These are phyloP conservation scores for Stegastes partitus DNA, from an alignment of 2,113 vertebrate species.

Conservation along the genomic window DNA sequence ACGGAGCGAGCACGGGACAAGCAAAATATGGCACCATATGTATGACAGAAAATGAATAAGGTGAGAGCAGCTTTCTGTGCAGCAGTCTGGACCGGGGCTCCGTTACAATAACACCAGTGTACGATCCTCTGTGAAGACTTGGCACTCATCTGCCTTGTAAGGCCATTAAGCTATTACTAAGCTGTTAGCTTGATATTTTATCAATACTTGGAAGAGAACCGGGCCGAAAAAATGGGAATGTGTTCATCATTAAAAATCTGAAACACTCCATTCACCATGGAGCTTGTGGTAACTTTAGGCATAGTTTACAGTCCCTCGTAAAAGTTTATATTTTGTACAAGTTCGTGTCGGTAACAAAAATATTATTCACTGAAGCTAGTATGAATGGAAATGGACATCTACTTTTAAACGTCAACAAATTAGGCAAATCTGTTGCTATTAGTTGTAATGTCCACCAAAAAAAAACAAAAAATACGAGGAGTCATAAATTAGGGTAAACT, in stretches of 20 bases:
- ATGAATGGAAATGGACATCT: background rate
- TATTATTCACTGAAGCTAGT: constrained; percentile 18
- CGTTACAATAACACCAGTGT: constrained; percentile 47
- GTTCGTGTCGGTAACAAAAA: constrained; percentile 38
- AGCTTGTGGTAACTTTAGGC: constrained; percentile 27
- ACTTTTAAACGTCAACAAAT: constrained; percentile 26
- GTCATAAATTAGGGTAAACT: background rate
- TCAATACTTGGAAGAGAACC: constrained; percentile 66
- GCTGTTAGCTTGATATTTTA: constrained; percentile 51
- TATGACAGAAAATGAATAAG: constrained; percentile 53
- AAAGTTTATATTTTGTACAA: constrained; percentile 39
- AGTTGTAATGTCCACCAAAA: background rate
- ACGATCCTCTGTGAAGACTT: constrained; percentile 30
- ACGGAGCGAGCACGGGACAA: constrained; percentile 21
- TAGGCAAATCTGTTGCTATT: background rate
- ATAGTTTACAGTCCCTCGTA: constrained; percentile 52
- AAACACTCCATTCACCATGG: constrained; percentile 51
- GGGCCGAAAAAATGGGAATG: constrained; percentile 27
- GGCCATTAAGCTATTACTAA: constrained; percentile 39
- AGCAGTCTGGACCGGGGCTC: constrained; percentile 14
- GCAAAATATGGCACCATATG: constrained; percentile 49
- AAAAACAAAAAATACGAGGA: background rate
- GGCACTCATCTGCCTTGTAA: constrained; percentile 43
- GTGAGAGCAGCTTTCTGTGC: constrained; percentile 47
- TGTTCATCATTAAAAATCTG: constrained; percentile 64